Percentiles rank a stretch among this genome's conserved stretches.
These are phyloP conservation scores for Seriola dumerili DNA, from an alignment of 2,113 vertebrate species.

Conservation along the genomic window DNA sequence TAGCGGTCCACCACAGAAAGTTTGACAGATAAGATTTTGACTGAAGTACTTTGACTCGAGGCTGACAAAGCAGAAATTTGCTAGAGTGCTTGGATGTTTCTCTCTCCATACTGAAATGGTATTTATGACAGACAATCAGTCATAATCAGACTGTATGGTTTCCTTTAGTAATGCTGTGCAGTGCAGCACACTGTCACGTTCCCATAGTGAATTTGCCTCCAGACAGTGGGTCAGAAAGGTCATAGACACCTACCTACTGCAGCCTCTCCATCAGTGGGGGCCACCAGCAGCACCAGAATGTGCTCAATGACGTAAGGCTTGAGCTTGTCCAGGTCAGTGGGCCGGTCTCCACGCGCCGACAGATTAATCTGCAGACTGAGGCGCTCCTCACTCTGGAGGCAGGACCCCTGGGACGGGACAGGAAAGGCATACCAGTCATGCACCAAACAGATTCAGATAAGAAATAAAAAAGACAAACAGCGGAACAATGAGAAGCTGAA, in stretches of 20 bases:
- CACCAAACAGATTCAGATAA: slow-evolving; percentile 4
- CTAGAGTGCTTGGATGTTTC: not conserved
- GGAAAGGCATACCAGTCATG: slow-evolving; percentile 54
- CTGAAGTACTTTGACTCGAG: slow-evolving; percentile 2
- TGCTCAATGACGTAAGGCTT: slow-evolving; percentile 95
- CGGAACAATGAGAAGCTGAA: not conserved
- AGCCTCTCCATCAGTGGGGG: slow-evolving; percentile 73
- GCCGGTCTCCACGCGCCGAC: slow-evolving; percentile 88
- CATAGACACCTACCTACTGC: slow-evolving; percentile 65
- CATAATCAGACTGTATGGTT: not conserved
- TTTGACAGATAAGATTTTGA: not conserved
- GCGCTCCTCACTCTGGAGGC: slow-evolving; percentile 86
- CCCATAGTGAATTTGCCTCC: not conserved
- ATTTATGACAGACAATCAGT: not conserved
- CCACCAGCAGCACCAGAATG: slow-evolving; percentile 91
- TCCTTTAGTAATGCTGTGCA: not conserved
- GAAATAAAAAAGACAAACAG: not conserved
- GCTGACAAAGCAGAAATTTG: not conserved
- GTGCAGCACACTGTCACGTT: not conserved
- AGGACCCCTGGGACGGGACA: slow-evolving; percentile 85
- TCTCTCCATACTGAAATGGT: too few species aligned
- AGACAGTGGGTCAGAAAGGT: not conserved
- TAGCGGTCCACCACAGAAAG: not conserved
- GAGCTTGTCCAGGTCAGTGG: slow-evolving; percentile 91
- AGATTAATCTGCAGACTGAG: slow-evolving; percentile 93